phyloP scores from a whole-genome alignment of 2,888 invertebrate species.

The Caenorhabditis panamensis region DNA sequence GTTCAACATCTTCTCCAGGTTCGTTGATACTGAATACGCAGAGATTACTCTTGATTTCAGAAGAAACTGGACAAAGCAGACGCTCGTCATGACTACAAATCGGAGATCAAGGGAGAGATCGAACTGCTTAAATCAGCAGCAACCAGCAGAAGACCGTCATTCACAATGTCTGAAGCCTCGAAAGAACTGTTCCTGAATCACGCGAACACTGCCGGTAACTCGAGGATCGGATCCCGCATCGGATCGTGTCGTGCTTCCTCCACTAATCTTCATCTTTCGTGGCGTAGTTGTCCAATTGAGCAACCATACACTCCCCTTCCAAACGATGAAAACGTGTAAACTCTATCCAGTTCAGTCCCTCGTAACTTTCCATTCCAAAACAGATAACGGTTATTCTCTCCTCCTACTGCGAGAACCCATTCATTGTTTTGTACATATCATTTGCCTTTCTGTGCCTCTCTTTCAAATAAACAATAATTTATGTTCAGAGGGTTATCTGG shows the following conservation, averaged over 20 bases:
- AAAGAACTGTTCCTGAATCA: constrained; percentile 56
- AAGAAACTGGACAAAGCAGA: constrained; percentile 74
- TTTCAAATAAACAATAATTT: constrained; percentile 42
- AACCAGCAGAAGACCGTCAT: constrained; percentile 70
- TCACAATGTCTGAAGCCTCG: constrained; percentile 60
- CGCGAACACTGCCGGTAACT: constrained; percentile 57
- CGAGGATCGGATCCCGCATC: constrained; percentile 56
- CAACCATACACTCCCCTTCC: constrained; percentile 66
- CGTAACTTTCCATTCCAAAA: constrained; percentile 41
- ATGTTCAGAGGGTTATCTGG: constrained; percentile 31
- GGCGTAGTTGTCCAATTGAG: constrained; percentile 62
- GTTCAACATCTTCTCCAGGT: constrained; percentile 74
- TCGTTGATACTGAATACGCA: neutral
- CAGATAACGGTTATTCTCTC: constrained; percentile 56
- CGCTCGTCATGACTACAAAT: constrained; percentile 70
- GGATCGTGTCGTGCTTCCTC: constrained; percentile 65
- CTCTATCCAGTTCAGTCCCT: constrained; percentile 1
- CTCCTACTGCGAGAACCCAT: constrained; percentile 46
- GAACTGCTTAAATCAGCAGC: constrained; percentile 74
- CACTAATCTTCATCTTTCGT: constrained; percentile 56
- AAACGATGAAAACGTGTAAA: constrained; percentile 67
- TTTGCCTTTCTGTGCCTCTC: constrained; percentile 2
- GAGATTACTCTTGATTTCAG: constrained; percentile 20
- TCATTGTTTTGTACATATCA: constrained; percentile 54
- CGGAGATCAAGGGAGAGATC: constrained; percentile 77